Base-by-base conservation (phyloP, 2,888 invertebrate genomes). In the Oligia fasciuncula region DNA sequence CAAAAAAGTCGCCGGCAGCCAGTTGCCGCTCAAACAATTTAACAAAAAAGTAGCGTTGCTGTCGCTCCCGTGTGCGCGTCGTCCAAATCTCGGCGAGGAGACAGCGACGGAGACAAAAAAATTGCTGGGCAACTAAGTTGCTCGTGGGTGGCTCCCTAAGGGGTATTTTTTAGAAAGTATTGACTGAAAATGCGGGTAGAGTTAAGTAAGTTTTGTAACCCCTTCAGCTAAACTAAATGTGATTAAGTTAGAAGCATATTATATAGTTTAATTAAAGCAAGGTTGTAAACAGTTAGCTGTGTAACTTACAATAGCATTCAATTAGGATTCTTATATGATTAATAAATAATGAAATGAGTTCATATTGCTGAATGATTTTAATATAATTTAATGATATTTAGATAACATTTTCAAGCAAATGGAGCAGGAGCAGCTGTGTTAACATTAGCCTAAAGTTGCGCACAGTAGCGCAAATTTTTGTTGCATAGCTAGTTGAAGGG, bases 401-500 rank as follows among this genome's bases (percentile, higher is more conserved):
- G 17, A 46, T 29, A 23, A 29, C 13, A 73, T 46, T 76, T 51
- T 60, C 35, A 67, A 76, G 77, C 66, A 17, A 67, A 13, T 29
- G 6, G 9, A 54, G 62, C 35, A 67, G 6, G 9, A 54, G 62
- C 35, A 67, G 51, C 35, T 9, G 14, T 75, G 60, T 82, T 54
- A 75, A 67, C 1, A 40, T 75, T 46, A 75, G 51, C 13, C 35
- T 54, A 77, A 65, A 51, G 2, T 66, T 19, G 35, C 73, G 51
- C 49, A 35, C 14, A 62, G 3, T 60, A 49, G 46, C 67, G n/a
- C 67, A 29, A 6, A 29, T 43, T 29, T 46, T 46, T 17, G 1
- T 13, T 43, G n/a, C n/a, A 62, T 43, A 29, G 11, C 40, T 43
- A 72, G 72, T 80, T 84, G 79, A 81, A 79, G 81, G 84, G 84